These are phyloP conservation scores for Borostomias antarcticus DNA, from an alignment of 2,797 vertebrate genomes.

Conservation along the genomic window DNA sequence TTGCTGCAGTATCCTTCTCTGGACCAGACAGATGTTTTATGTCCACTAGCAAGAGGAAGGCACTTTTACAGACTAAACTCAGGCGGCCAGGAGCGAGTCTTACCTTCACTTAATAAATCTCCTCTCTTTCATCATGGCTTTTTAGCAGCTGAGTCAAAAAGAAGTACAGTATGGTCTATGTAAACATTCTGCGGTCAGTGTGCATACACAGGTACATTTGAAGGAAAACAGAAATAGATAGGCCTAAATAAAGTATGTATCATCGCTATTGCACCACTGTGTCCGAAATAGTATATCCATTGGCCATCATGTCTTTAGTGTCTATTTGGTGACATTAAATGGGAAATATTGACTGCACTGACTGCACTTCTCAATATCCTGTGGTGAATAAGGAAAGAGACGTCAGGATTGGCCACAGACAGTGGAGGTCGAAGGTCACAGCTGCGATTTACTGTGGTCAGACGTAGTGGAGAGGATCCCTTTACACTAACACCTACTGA, in stretches of 20 bases:
- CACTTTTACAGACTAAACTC: conserved; percentile 36
- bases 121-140: neutral
- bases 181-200: neutral
- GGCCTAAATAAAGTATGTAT: too few relatives aligned
- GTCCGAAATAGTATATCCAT: too few relatives aligned
- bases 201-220: too few relatives aligned
- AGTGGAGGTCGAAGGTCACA: conserved; percentile 37
- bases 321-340: neutral
- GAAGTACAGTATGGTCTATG: neutral
- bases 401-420: conserved; percentile 18
- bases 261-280: too few relatives aligned
- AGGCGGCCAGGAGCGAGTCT: neutral
- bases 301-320: neutral
- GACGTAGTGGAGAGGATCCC: conserved; percentile 13
- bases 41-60: conserved; percentile 14
- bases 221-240: too few relatives aligned
- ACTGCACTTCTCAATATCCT: neutral
- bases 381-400: neutral
- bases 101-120: neutral
- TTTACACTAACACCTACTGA: conserved; percentile 39
- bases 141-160: neutral
- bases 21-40: conserved; percentile 28
- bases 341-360: neutral
- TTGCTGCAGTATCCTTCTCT: conserved; percentile 3
- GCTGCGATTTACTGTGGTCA: conserved; percentile 43